Evolutionary conservation across 2,113 vertebrate species (phyloP), one percentile per base, ranked within the genome.

Genomic region (Spea multiplicata): DNA sequence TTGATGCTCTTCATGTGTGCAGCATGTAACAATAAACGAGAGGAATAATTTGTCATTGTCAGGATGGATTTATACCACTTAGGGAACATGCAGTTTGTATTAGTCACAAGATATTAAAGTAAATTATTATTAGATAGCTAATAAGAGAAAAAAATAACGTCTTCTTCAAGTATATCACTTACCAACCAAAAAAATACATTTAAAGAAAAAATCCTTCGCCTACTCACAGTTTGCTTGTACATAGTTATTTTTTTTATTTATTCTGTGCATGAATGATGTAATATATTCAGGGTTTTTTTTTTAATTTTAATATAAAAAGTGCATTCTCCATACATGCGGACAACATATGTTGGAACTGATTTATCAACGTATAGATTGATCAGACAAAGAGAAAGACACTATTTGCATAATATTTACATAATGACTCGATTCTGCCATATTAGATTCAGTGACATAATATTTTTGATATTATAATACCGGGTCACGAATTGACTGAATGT

Each of bases 331-430:
- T 17, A 70, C 55, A 68, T 62, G 55, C 61, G 53, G 75, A 77
- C 75, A 70, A 62, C 59, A 67, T 46, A 77, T 53, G 66, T 77
- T 70, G 66, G 55, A 30, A 44, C 67, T 69, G 75, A 70, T 77
- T 67, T 62, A 70, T 70, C 75, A 77, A 70, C 68, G 75, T 66
- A 70, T 77, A 67, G 53, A 70, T 62, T 69, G 68, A 77, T 61
- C 66, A 44, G 75, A 70, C 75, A 61, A 30, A 69, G 66, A 71
- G 59, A 76, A 62, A 71, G 75, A 62, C 3, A 6, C 2, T 9
- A 70, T 77, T 77, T 70, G 75, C 75, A 77, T 77, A 77, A 61
- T 68, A 52, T 77, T 77, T 77, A 67, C 75, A 77, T 77, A 77
- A 77, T 77, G 75, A 77, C 75, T 70, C 66, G 49, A 77, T 77